These are phyloP conservation scores for Mesitornis unicolor DNA, from an alignment of 2,113 vertebrate genomes.

Conservation along the genomic window DNA sequence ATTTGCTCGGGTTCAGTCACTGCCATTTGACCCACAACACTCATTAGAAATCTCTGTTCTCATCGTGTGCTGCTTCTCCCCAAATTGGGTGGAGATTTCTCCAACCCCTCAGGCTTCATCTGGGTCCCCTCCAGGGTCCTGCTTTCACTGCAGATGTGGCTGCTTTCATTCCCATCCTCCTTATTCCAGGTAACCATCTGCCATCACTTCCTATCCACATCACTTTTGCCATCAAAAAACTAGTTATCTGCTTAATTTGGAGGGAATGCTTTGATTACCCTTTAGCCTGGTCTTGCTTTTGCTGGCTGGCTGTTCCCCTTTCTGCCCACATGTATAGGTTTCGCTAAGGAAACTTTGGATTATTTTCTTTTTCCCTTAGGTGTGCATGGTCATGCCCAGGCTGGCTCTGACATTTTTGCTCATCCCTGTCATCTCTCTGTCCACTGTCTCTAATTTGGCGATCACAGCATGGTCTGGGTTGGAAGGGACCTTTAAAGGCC, in stretches of 20 bases:
- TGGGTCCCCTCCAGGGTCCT: too few relatives aligned
- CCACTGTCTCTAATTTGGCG: not conserved
- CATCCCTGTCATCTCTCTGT: not conserved
- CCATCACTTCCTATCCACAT: not conserved
- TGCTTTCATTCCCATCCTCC: not conserved
- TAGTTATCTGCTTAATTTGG: not conserved
- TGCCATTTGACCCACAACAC: not conserved
- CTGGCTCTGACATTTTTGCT: not conserved
- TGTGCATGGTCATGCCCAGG: not conserved
- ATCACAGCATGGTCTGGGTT: not conserved
- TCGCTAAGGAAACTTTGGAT: not conserved
- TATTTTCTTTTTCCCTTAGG: not conserved
- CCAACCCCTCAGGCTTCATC: not conserved
- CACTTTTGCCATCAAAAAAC: not conserved
- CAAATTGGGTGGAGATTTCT: not conserved
- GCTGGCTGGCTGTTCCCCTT: not conserved
- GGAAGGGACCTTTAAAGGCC: rapidly evolving
- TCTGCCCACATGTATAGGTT: not conserved
- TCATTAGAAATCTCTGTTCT: not conserved
- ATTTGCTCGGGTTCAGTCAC: not conserved
- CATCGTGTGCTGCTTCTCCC: not conserved
- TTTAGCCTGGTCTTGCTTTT: not conserved
- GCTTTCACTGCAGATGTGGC: not conserved
- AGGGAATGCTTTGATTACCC: not conserved
- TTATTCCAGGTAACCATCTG: not conserved